These are phyloP conservation scores for Caenorhabditis auriculariae DNA, from an alignment of 2,888 invertebrate genomes.

Conservation along the genomic window DNA sequence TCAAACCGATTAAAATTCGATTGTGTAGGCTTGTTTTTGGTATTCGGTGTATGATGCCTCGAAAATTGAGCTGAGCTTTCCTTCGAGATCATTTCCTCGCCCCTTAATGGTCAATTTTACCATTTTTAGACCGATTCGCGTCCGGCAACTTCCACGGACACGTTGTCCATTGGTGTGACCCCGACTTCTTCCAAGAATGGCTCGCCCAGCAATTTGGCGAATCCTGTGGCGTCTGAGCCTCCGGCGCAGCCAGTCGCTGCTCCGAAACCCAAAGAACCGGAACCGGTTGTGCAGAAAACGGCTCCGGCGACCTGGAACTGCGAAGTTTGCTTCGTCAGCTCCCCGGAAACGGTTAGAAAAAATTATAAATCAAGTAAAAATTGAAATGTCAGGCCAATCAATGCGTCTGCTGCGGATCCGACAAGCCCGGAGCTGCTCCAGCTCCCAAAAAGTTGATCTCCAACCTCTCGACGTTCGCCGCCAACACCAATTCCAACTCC, in stretches of 20 bases:
- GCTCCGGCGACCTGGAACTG: slow-evolving; percentile 14
- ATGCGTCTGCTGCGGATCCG: slow-evolving; percentile 17
- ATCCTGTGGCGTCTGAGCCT: not conserved
- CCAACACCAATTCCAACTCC: slow-evolving; percentile 2
- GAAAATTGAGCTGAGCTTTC: too few relatives aligned
- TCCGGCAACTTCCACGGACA: slow-evolving; percentile 26
- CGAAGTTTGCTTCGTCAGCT: slow-evolving; percentile 14
- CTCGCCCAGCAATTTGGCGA: slow-evolving; percentile 14
- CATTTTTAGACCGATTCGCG: too few relatives aligned
- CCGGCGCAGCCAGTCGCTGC: not conserved
- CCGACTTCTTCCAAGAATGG: slow-evolving; percentile 21
- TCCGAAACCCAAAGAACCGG: not conserved
- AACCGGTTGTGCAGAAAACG: not conserved
- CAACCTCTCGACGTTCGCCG: slow-evolving; percentile 8
- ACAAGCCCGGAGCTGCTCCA: slow-evolving; percentile 7
- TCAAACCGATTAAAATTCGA: too few relatives aligned
- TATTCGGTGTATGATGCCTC: too few relatives aligned
- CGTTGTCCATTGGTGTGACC: slow-evolving; percentile 8
- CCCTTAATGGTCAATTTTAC: too few relatives aligned
- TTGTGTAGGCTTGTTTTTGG: too few relatives aligned
- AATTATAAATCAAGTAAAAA: not conserved
- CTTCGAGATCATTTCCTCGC: too few relatives aligned
- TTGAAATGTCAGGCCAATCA: slow-evolving; percentile 2
- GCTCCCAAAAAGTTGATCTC: slow-evolving; percentile 16
- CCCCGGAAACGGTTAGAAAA: slow-evolving; percentile 9